A percentile compares a stretch with the other conserved stretches of the same genome.
Conservation (phyloP, 2,113 vertebrate genomes). For the Brachypteracias leptosomus region DNA sequence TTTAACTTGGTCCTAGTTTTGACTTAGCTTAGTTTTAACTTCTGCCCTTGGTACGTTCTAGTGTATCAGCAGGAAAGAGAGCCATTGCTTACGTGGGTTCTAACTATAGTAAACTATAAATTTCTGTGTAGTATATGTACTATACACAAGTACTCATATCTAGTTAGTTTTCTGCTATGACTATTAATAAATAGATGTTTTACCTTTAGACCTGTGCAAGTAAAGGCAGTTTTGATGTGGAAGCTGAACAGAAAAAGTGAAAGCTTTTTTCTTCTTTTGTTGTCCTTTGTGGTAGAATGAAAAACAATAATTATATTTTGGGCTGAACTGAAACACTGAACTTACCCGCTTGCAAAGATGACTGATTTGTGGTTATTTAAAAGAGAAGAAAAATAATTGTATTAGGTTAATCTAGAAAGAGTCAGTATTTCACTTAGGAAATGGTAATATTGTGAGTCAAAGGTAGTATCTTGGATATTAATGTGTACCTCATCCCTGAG, state of each 20-base stretch:
- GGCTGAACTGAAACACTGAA: constrained; percentile 11
- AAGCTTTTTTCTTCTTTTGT: background rate
- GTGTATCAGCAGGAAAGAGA: background rate
- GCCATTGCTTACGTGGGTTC: background rate
- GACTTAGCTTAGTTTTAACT: background rate
- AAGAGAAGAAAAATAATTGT: background rate
- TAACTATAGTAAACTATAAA: background rate
- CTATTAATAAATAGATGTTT: background rate
- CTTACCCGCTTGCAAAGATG: background rate
- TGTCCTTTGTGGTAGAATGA: background rate
- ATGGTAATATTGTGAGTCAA: background rate
- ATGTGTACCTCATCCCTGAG: rapidly evolving
- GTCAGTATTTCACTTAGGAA: background rate
- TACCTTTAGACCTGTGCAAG: background rate
- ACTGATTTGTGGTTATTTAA: constrained; percentile 18
- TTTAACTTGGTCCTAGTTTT: background rate
- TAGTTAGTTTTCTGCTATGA: background rate
- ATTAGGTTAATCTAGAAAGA: background rate
- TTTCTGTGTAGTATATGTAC: background rate
- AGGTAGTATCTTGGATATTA: background rate
- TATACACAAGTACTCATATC: background rate
- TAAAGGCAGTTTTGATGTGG: background rate
- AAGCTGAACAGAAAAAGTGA: background rate
- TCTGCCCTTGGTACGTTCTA: background rate
- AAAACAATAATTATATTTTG: background rate